A percentile compares a stretch with the other conserved stretches of the same genome.
Evolutionary conservation across 2,797 vertebrate species (phyloP).

Genomic region (Micrastur ruficollis): DNA sequence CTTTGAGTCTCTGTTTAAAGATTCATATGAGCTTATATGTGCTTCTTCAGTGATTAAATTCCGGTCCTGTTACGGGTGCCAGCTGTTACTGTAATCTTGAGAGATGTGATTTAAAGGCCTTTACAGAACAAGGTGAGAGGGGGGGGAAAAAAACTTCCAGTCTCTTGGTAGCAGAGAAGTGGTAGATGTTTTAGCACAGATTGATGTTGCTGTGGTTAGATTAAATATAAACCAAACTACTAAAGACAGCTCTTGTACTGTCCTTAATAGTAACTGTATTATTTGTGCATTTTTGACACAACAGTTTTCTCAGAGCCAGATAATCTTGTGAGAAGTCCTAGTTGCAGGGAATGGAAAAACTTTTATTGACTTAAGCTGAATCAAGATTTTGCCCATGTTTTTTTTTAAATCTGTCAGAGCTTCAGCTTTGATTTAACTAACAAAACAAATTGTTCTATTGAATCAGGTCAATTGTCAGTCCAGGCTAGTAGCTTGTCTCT

Average conservation of each 20-base stretch:
- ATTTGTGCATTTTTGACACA: neutral
- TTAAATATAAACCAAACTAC: neutral
- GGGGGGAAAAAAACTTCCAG: rapidly evolving
- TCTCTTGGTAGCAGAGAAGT: neutral
- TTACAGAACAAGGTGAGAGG: neutral
- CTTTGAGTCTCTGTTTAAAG: neutral
- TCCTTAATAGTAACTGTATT: neutral
- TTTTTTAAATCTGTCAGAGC: neutral
- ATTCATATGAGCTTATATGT: neutral
- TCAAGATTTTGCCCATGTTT: neutral
- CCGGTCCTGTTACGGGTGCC: neutral
- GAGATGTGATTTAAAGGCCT: neutral
- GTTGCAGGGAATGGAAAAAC: neutral
- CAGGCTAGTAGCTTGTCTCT: neutral
- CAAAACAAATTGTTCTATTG: neutral
- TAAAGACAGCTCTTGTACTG: neutral
- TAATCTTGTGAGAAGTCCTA: neutral
- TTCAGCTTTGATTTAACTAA: neutral
- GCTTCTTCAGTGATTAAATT: neutral
- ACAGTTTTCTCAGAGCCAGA: neutral
- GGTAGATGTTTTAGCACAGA: neutral
- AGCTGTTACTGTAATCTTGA: neutral
- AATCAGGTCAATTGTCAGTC: neutral
- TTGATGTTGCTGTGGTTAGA: neutral
- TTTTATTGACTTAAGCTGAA: neutral